These are phyloP conservation scores for Mimas tiliae DNA, from an alignment of 2,888 invertebrate genomes.

Conservation along the genomic window DNA sequence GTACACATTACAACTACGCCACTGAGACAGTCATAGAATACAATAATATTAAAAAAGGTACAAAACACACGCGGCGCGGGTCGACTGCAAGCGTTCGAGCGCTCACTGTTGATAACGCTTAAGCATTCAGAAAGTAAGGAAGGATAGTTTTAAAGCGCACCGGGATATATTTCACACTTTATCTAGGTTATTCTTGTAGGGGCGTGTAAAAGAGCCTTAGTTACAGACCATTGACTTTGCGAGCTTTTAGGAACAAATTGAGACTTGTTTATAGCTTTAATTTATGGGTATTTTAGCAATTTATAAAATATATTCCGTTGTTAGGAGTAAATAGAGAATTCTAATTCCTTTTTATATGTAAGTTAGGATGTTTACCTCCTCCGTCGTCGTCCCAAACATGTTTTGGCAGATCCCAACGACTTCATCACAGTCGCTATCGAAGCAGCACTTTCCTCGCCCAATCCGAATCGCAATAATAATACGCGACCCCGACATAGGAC, in stretches of 20 bases:
- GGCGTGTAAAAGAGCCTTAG: neutral
- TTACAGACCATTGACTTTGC: neutral
- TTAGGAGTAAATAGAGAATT: too few species aligned
- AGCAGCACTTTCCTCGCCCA: too few species aligned
- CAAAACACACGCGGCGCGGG: neutral
- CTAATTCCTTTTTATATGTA: too few species aligned
- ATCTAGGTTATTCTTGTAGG: constrained; percentile 26
- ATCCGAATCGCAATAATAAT: too few species aligned
- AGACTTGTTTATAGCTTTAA: neutral
- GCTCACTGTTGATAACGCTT: constrained; percentile 1
- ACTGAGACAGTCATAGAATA: too few species aligned
- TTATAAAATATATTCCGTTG: too few species aligned
- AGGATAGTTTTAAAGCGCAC: constrained; percentile 26
- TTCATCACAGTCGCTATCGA: too few species aligned
- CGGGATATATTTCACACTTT: constrained; percentile 30
- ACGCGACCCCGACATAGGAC: too few species aligned
- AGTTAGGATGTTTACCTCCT: too few species aligned
- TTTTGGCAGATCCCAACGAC: too few species aligned
- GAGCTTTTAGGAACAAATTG: neutral
- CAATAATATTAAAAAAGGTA: constrained; percentile 2
- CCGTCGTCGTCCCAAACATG: too few species aligned
- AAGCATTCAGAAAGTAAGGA: neutral
- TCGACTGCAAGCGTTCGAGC: neutral
- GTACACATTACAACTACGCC: too few species aligned
- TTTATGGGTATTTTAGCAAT: neutral